Evolutionary conservation across 2,797 vertebrate genomes (phyloP).

Genomic region (Sarcoramphus papa): DNA sequence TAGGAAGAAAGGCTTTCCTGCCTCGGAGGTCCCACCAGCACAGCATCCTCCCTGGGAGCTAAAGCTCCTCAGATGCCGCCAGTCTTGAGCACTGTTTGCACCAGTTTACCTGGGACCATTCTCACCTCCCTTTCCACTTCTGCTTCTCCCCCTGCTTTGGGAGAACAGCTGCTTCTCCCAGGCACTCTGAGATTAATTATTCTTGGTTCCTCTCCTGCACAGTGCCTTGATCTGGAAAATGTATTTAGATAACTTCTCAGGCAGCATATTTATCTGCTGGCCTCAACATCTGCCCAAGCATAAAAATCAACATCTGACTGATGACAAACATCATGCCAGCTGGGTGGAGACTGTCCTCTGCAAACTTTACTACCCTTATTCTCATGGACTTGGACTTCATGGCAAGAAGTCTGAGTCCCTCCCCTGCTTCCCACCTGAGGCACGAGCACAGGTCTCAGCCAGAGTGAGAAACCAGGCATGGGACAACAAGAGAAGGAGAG

Average conservation of each 20-base stretch:
- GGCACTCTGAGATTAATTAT: background rate
- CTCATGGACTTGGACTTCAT: background rate
- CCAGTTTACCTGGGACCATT: background rate
- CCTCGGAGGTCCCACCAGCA: background rate
- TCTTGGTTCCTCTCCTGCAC: background rate
- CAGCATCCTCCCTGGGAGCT: background rate
- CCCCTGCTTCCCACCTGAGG: background rate
- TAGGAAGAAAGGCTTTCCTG: background rate
- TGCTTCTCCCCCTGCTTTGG: background rate
- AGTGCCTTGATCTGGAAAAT: constrained; percentile 19
- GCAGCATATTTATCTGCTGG: background rate
- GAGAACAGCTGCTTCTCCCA: background rate
- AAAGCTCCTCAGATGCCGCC: background rate
- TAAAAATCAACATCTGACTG: background rate
- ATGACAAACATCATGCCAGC: background rate
- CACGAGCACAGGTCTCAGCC: background rate
- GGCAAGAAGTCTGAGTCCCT: background rate
- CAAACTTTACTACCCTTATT: background rate
- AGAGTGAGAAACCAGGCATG: background rate
- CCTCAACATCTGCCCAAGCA: background rate
- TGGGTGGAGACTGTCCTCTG: background rate
- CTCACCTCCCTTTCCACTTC: background rate
- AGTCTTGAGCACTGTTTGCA: background rate
- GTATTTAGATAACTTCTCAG: constrained; percentile 9
- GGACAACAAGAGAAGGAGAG: background rate